Percentiles rank a stretch among this genome's conserved stretches.
These are phyloP conservation scores for Dromas ardeola DNA, from an alignment of 2,113 vertebrate species.

Conservation along the genomic window DNA sequence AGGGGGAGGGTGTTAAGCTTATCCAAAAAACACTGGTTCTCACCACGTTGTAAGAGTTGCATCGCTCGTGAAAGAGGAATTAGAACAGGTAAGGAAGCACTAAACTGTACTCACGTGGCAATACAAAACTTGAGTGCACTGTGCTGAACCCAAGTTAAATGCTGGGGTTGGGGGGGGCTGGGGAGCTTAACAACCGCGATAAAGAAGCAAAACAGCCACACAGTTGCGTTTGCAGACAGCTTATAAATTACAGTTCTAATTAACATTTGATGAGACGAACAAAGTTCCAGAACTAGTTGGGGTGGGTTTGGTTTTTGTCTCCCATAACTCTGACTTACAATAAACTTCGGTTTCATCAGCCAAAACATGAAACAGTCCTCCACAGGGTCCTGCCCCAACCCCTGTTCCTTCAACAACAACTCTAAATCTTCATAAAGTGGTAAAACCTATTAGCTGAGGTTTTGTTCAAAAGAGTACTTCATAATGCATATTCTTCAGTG, in stretches of 20 bases:
- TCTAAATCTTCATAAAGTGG: not conserved
- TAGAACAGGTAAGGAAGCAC: not conserved
- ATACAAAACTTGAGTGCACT: too few species aligned
- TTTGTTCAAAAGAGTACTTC: not conserved
- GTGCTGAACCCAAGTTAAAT: not conserved
- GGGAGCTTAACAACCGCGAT: not conserved
- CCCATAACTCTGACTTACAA: fast-evolving
- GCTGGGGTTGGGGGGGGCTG: not conserved
- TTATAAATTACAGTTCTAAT: not conserved
- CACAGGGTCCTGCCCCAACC: not conserved
- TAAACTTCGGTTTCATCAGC: not conserved
- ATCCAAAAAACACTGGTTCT: not conserved
- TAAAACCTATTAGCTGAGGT: not conserved
- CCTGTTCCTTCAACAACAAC: not conserved
- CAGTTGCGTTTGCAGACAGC: not conserved
- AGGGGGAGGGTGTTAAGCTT: not conserved
- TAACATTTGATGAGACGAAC: not conserved
- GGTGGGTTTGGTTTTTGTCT: not conserved
- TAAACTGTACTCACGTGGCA: fast-evolving
- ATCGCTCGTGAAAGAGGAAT: not conserved
- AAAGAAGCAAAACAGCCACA: not conserved
- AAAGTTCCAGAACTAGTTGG: not conserved
- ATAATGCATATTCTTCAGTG: not conserved
- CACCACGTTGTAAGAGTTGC: not conserved
- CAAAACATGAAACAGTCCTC: not conserved